These are phyloP conservation scores for Aleiodes alternator DNA, from an alignment of 2,888 invertebrate genomes.

Conservation along the genomic window DNA sequence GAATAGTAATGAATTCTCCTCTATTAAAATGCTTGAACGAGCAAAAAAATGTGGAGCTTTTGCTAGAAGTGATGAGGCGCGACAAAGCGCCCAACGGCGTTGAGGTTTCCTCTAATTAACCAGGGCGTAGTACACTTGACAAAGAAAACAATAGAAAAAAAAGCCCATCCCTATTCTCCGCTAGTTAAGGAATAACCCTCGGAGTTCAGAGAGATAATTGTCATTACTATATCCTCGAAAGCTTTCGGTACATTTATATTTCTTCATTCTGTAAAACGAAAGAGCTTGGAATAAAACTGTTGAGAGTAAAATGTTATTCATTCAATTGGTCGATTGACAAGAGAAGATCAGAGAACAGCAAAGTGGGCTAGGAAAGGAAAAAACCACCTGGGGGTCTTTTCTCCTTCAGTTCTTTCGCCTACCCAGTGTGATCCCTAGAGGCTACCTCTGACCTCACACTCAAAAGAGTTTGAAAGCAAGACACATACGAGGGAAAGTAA, in stretches of 20 bases:
- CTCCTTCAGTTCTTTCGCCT: constrained; percentile 7
- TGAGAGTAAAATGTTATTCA: no score
- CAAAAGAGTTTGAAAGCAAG: not conserved
- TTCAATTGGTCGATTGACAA: no score
- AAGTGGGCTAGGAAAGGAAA: no score
- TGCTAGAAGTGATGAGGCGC: not conserved
- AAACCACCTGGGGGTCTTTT: not conserved
- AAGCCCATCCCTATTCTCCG: not conserved
- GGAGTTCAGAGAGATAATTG: no score
- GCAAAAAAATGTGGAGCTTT: not conserved
- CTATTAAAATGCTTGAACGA: not conserved
- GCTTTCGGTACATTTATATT: no score
- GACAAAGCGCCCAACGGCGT: not conserved
- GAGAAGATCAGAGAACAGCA: not conserved
- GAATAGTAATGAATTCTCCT: not conserved
- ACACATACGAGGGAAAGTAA: no score
- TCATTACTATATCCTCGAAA: no score
- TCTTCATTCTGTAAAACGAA: no score
- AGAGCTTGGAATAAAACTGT: no score
- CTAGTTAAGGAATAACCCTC: not conserved
- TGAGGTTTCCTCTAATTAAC: constrained; percentile 20
- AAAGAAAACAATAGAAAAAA: not conserved
- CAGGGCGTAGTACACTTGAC: not conserved
- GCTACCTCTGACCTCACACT: constrained; percentile 21
- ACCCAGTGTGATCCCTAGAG: constrained; percentile 20